These are phyloP conservation scores for Myioborus miniatus DNA, from an alignment of 2,797 vertebrate genomes.

Conservation along the genomic window DNA sequence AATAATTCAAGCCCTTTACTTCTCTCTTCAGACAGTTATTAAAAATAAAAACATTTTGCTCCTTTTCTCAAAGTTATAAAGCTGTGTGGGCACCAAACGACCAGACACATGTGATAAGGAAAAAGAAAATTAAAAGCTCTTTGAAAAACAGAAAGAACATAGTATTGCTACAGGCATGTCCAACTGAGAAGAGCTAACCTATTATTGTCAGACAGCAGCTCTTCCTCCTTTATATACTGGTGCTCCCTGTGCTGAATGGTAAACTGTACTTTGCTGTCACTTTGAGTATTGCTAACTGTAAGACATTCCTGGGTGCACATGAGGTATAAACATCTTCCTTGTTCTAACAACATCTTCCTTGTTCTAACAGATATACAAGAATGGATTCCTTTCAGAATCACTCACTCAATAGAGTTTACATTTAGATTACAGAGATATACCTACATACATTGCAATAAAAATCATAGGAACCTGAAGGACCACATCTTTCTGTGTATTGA, in stretches of 20 bases:
- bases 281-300: not conserved
- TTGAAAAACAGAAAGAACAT: not conserved
- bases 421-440: not conserved
- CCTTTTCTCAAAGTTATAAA: not conserved
- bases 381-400: not conserved
- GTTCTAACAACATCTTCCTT: not conserved
- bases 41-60: not conserved
- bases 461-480: not conserved
- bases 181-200: not conserved
- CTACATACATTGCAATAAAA: not conserved
- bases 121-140: not conserved
- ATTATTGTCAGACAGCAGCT: not conserved
- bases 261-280: not conserved
- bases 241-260: not conserved
- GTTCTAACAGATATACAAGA: not conserved
- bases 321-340: not conserved
- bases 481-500: not conserved
- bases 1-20: not conserved
- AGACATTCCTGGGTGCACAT: not conserved
- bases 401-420: not conserved
- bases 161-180: not conserved
- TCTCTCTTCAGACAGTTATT: not conserved
- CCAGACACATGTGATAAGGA: not conserved
- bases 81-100: not conserved
- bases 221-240: not conserved